phyloP scores from a whole-genome alignment of 2,888 invertebrate species.

The Pyralis farinalis region DNA sequence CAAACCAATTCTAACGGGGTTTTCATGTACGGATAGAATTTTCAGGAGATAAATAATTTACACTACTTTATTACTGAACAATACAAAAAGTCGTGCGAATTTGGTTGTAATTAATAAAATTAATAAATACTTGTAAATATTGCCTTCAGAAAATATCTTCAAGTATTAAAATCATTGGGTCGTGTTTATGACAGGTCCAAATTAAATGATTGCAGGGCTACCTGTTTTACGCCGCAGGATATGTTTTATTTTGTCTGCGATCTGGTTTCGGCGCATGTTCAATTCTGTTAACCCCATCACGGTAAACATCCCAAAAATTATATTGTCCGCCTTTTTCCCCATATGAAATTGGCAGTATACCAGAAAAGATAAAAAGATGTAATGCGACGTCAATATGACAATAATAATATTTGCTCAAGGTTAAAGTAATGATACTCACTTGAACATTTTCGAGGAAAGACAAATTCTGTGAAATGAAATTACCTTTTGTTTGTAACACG shows the following conservation, averaged over 20 bases:
- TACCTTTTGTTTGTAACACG: no score
- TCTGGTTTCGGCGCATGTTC: constrained; percentile 41
- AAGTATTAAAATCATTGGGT: constrained; percentile 45
- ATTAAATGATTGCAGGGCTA: constrained; percentile 65
- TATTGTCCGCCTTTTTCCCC: constrained; percentile 5
- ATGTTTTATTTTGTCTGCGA: constrained; percentile 57
- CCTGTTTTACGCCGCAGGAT: constrained; percentile 73
- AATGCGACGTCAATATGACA: neutral
- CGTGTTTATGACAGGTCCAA: constrained; percentile 33
- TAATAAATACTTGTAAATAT: no score
- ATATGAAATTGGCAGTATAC: neutral
- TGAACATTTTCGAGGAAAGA: neutral
- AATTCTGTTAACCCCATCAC: constrained; percentile 34
- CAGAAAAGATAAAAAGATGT: neutral
- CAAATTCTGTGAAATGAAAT: neutral
- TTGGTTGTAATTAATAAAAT: no score
- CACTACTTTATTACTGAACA: no score
- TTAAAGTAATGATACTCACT: neutral
- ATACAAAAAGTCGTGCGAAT: no score
- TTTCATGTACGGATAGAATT: no score
- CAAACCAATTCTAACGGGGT: no score
- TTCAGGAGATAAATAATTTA: no score
- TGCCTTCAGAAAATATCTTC: neutral
- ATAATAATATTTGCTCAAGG: neutral
- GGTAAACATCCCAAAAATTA: constrained; percentile 17